Evolutionary conservation across 2,113 vertebrate genomes (phyloP), one percentile per base, ranked within the genome.

Genomic region (Bufo bufo): DNA sequence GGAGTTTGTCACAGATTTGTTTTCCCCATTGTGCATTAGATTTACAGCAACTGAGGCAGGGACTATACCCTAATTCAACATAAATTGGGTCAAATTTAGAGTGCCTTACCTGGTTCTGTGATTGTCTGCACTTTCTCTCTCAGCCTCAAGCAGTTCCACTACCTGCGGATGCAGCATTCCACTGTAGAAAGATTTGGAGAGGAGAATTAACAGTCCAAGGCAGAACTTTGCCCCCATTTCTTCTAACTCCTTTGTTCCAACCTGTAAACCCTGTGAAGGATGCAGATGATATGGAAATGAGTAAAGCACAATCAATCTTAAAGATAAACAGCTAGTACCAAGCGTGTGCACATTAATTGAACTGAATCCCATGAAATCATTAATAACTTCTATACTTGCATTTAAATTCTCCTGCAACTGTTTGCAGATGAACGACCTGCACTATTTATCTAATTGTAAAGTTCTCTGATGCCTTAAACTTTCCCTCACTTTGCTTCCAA

Each of bases 201-300:
- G 94, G 85, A 99, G 89, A 58, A 96, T 91, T 56, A 99, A 93
- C 58, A 99, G 94, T 81, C 96, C 96, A 86, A 96, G 93, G 92
- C 98, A 97, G 91, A 98, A 98, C 90, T 97, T 97, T 90, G 94
- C 90, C 17, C 98, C 98, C 96, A 97, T 97, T 90, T 99, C 98
- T 89, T 99, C 96, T 88, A 99, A 91, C 89, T 98, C 96, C 49
- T 91, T 89, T 0, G 96, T 97, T 80, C 97, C 97, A 19, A 94
- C 93, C 91, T 99, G 97, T 69, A 97, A 90, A 13, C 96, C 98
- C 98, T 99, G 92, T n/a, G 3, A 1, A 80, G 77, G 43, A 91
- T 80, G 90, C 2, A 87, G 10, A 90, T 47, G 12, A 90, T 54
- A 85, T 81, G 14, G 87, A 87, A 78, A 86, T 86, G 45, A 78